Conservation (phyloP, 2,797 vertebrate species). For the Pseudopleuronectes americanus region DNA sequence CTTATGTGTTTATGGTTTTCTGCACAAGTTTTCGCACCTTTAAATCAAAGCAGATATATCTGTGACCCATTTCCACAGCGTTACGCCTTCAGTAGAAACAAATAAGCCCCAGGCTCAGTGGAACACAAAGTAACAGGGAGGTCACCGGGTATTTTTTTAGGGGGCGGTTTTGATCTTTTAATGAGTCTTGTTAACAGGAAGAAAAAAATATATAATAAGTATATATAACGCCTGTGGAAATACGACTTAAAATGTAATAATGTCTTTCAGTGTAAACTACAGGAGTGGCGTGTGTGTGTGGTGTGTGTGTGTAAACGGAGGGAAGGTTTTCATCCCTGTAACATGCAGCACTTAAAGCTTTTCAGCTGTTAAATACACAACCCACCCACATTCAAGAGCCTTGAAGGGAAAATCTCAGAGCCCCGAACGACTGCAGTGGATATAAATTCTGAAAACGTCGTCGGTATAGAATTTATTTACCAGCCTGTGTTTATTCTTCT, state of each 20-base stretch:
- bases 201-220: no score
- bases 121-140: neutral
- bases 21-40: no score
- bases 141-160: no score
- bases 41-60: neutral
- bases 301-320: neutral
- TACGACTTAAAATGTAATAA: neutral
- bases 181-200: neutral
- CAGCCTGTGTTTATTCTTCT: slow-evolving; percentile 45
- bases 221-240: neutral
- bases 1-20: no score
- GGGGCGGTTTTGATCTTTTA: neutral
- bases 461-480: slow-evolving; percentile 56
- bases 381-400: slow-evolving; percentile 19
- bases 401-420: slow-evolving; percentile 1
- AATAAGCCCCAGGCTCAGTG: neutral
- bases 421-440: slow-evolving; percentile 28
- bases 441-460: slow-evolving; percentile 58
- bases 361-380: slow-evolving; percentile 19
- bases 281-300: neutral
- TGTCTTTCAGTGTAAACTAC: neutral
- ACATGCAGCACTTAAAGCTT: neutral
- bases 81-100: neutral
- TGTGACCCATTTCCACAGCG: slow-evolving; percentile 10
- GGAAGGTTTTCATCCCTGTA: neutral